Evolutionary conservation across 2,113 vertebrate genomes (phyloP).

Genomic region (Danio rerio): GRCz12tu NC_133179.1:18202001-18202500

Average conservation of each 20-base stretch:
- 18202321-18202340: conserved; percentile 34
- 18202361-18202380: conserved; percentile 39
- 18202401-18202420: neutral
- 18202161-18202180: conserved; percentile 13
- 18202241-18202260: conserved; percentile 55
- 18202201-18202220: conserved; percentile 65
- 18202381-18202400: conserved; percentile 37
- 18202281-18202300: conserved; percentile 34
- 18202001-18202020: neutral
- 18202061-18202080: neutral
- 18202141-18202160: neutral
- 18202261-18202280: conserved; percentile 7
- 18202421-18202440: too few relatives aligned
- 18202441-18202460: too few relatives aligned
- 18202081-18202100: neutral
- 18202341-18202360: conserved; percentile 50
- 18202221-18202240: conserved; percentile 45
- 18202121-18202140: neutral
- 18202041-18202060: neutral
- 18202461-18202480: too few relatives aligned
- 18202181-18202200: conserved; percentile 40
- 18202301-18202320: conserved; percentile 39
- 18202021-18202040: neutral
- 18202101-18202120: neutral
- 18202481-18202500: too few relatives aligned